phyloP scores from a whole-genome alignment of 2,888 invertebrate genomes.

The Lasioglossum oenotherae region DNA sequence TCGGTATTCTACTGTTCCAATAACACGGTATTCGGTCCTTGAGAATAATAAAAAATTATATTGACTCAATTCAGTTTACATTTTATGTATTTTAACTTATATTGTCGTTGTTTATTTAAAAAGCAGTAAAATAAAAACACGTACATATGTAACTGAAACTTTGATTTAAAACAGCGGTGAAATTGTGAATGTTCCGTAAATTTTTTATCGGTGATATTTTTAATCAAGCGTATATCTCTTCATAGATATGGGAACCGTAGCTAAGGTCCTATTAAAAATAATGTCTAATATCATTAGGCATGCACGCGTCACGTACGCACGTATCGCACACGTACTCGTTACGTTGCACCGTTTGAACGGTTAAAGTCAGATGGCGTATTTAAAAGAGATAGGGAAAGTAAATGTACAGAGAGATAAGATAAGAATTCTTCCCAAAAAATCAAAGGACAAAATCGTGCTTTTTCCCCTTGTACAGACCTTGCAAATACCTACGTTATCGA shows the following conservation, averaged over 20 bases:
- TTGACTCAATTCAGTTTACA: no score
- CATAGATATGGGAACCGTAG: not conserved
- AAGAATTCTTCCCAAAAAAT: slow-evolving; percentile 11
- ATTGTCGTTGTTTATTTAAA: not conserved
- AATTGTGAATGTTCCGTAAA: not conserved
- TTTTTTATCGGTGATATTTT: not conserved
- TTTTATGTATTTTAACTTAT: no score
- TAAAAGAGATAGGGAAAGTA: slow-evolving; percentile 54
- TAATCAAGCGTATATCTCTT: not conserved
- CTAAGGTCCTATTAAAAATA: not conserved
- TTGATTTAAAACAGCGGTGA: not conserved
- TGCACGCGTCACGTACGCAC: slow-evolving; percentile 11
- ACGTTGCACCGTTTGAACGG: slow-evolving; percentile 14
- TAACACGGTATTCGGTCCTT: not conserved
- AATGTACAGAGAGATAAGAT: slow-evolving; percentile 59
- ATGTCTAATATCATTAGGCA: not conserved
- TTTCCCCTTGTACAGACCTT: not conserved
- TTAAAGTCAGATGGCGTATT: slow-evolving; percentile 21
- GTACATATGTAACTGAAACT: not conserved
- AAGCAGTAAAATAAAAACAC: not conserved
- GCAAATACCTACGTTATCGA: not conserved
- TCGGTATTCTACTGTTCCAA: not conserved
- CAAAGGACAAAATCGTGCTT: not conserved
- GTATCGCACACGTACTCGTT: slow-evolving; percentile 1
- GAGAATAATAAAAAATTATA: not conserved